Evolutionary conservation across 1,140 invertebrate species (phyloP).

Genomic region (Drosophila lowei): DNA sequence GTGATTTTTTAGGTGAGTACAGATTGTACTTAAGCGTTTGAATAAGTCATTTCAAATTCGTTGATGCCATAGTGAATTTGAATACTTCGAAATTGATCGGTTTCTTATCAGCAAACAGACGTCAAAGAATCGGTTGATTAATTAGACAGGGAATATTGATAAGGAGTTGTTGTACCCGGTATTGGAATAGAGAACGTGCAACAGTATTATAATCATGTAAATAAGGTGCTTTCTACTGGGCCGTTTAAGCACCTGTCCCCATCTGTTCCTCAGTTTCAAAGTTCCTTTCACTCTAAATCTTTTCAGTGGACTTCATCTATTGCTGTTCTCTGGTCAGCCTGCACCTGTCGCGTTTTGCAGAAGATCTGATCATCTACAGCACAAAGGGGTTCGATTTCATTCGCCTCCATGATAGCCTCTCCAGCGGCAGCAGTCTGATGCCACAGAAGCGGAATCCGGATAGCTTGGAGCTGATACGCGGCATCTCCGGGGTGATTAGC

Average conservation of each 20-base stretch:
- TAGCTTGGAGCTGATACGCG: slow-evolving; percentile 91
- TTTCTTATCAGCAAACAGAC: slow-evolving; percentile 26
- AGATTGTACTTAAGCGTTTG: neutral
- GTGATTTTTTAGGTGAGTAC: slow-evolving; percentile 89
- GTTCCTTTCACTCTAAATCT: neutral
- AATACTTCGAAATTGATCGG: slow-evolving; percentile 17
- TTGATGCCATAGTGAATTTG: neutral
- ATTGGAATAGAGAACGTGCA: no score
- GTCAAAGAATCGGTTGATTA: neutral
- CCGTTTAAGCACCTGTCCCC: no score
- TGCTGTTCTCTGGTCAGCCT: slow-evolving; percentile 86
- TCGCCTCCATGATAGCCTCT: slow-evolving; percentile 88
- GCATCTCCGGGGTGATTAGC: slow-evolving; percentile 86
- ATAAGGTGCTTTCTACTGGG: neutral
- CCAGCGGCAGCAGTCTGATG: slow-evolving; percentile 93
- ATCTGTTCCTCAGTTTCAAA: neutral
- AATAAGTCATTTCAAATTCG: slow-evolving; percentile 46
- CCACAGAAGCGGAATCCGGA: slow-evolving; percentile 95
- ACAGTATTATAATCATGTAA: neutral
- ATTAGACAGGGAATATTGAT: slow-evolving; percentile 11
- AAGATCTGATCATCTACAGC: slow-evolving; percentile 92
- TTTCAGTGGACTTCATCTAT: slow-evolving; percentile 89
- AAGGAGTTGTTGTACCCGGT: slow-evolving; percentile 1
- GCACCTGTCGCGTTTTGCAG: slow-evolving; percentile 90
- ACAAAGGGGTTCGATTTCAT: slow-evolving; percentile 91